Conservation (phyloP, 2,888 invertebrate genomes). For the Stenodera caucasica region DNA sequence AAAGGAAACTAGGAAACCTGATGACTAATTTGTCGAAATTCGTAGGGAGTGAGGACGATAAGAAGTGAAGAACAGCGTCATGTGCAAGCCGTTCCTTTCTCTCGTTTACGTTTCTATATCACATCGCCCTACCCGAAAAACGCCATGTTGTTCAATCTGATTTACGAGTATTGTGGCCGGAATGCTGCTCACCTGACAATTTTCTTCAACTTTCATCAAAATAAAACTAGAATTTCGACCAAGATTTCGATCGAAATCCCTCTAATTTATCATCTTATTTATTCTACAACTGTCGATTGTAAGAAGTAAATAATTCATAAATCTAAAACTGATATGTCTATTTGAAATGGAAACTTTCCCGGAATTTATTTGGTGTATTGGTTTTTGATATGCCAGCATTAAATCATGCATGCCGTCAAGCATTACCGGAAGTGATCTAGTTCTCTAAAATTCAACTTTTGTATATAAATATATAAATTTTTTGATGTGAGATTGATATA, state of each 20-base stretch:
- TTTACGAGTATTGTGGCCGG: conserved; percentile 37
- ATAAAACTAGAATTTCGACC: neutral
- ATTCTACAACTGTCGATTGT: too few species aligned
- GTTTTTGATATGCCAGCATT: conserved; percentile 19
- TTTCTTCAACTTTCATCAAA: conserved; percentile 18
- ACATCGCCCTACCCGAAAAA: conserved; percentile 9
- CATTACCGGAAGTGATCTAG: neutral
- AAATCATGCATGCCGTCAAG: conserved; percentile 21
- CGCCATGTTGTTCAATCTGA: conserved; percentile 39
- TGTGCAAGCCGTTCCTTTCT: conserved; percentile 37
- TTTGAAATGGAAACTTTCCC: conserved; percentile 12
- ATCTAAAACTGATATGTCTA: neutral
- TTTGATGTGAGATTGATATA: neutral
- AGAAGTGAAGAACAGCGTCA: conserved; percentile 41
- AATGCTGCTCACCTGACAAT: conserved; percentile 38
- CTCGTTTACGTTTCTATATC: conserved; percentile 1
- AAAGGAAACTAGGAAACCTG: conserved; percentile 50
- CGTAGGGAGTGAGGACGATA: conserved; percentile 41
- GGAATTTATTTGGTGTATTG: conserved; percentile 10
- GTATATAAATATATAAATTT: neutral
- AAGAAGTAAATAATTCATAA: neutral
- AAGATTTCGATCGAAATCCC: too few species aligned
- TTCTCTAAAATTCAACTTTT: neutral
- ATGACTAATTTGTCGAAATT: conserved; percentile 55
- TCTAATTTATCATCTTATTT: too few species aligned